Base-by-base conservation (phyloP, 1,140 invertebrate species). In the Eulimnadia texana region DNA sequence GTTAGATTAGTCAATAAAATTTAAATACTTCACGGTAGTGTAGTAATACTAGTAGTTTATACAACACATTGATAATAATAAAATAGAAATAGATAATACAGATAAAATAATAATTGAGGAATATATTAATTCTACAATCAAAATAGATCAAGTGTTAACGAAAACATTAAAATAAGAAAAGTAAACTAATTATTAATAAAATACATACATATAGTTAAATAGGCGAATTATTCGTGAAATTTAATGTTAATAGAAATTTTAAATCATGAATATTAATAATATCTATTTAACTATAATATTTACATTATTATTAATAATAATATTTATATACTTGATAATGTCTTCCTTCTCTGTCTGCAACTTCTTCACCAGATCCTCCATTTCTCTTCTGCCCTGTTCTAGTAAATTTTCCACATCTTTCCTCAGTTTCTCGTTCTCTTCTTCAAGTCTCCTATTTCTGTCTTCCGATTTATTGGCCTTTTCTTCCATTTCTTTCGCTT, bases 341-440 rank as follows among this genome's bases (percentile, higher is more conserved):
- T n/a, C 28, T 29, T 57, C 33, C 11, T 57, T 57, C 29, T 57
- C 55, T 9, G 25, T 33, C 55, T 57, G 3, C 24, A 27, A 57
- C 29, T 33, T 9, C 13, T 19, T 25, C 20, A 11, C 10, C 11
- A 23, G 60, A 3, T 52, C 42, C 25, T 61, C 53, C 25, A 58
- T 16, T 20, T 58, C 55, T 33, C 16, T 42, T n/a, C 42, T 58
- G 55, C 23, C 55, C 16, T 20, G 55, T n/a, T 58, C 55, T 16
- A 58, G 55, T n/a, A 47, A 54, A 3, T 57, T n/a, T 10, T 53
- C 60, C 10, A 61, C 24, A 16, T 54, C 50, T 13, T 29, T 2
- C 3, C 53, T 20, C 22, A 52, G 13, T 1, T 20, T 25, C 19
- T 29, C 16, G 27, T 52, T 52, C 13, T 61, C 60, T 25, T 42